A percentile compares a stretch with the other conserved stretches of the same genome.
Conservation (phyloP, 1,140 invertebrate genomes). For the Drosophila sp. region DNA sequence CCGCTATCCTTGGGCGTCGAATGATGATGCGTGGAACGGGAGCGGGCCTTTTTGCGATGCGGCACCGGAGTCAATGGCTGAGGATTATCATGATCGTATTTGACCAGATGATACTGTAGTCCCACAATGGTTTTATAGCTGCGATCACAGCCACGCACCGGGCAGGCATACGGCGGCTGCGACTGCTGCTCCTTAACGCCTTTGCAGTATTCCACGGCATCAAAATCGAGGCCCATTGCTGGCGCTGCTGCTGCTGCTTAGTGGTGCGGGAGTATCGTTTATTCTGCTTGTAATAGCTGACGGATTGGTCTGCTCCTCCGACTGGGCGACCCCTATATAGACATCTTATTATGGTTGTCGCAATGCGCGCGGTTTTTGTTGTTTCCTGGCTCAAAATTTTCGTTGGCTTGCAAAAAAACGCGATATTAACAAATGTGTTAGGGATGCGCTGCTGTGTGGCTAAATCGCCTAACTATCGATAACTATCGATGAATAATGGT, state of each 20-base stretch:
- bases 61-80: slow-evolving; percentile 84
- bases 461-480: slow-evolving; percentile 40
- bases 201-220: slow-evolving; percentile 92
- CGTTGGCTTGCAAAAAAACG: slow-evolving; percentile 53
- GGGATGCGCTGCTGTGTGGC: slow-evolving; percentile 24
- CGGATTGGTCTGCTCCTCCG: slow-evolving; percentile 65
- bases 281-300: slow-evolving; percentile 49
- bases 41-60: slow-evolving; percentile 84
- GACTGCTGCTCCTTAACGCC: slow-evolving; percentile 90
- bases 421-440: slow-evolving; percentile 54
- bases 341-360: slow-evolving; percentile 66
- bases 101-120: slow-evolving; percentile 92
- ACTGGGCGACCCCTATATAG: slow-evolving; percentile 53
- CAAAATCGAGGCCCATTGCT: slow-evolving; percentile 86
- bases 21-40: slow-evolving; percentile 73
- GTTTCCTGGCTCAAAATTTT: slow-evolving; percentile 61
- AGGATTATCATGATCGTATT: slow-evolving; percentile 91
- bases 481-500: slow-evolving; percentile 7
- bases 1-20: slow-evolving; percentile 69
- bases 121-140: slow-evolving; percentile 93
- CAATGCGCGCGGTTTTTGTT: slow-evolving; percentile 57
- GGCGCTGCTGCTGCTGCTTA: slow-evolving; percentile 48
- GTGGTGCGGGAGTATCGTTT: slow-evolving; percentile 37
- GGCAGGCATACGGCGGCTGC: slow-evolving; percentile 91
- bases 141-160: slow-evolving; percentile 91